Conservation (phyloP, 1,140 invertebrate genomes). For the Bicyclus anynana region DNA sequence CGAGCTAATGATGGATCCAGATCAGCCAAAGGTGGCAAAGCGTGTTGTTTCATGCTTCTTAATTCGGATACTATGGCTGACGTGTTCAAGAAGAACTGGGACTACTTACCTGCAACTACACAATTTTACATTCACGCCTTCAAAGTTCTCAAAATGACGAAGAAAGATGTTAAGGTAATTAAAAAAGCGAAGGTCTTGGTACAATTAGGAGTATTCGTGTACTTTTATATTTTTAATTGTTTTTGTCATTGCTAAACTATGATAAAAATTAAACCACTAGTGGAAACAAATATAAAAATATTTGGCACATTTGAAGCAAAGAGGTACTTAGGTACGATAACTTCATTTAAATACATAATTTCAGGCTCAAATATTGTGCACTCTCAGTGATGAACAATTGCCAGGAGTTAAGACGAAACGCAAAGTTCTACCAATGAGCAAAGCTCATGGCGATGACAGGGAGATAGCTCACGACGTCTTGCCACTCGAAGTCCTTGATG, state of each 20-base stretch:
- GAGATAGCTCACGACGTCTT: slow-evolving; percentile 38
- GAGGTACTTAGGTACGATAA: too few relatives aligned
- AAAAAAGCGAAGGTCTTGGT: too few relatives aligned
- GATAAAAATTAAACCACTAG: too few relatives aligned
- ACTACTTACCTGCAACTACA: slow-evolving; percentile 66
- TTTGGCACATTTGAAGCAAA: too few relatives aligned
- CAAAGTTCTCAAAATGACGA: slow-evolving; percentile 71
- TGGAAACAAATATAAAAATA: too few relatives aligned
- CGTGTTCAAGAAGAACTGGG: slow-evolving; percentile 69
- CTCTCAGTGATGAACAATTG: slow-evolving; percentile 62
- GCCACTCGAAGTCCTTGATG: slow-evolving; percentile 25
- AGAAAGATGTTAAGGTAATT: slow-evolving; percentile 54
- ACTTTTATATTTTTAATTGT: too few relatives aligned
- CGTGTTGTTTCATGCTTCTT: slow-evolving; percentile 74
- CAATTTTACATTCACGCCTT: slow-evolving; percentile 76
- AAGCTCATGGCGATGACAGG: slow-evolving; percentile 47
- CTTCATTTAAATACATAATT: too few relatives aligned
- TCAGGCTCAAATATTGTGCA: slow-evolving; percentile 69
- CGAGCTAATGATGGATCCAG: slow-evolving; percentile 64
- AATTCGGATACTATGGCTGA: slow-evolving; percentile 66
- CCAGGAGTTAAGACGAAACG: slow-evolving; percentile 45
- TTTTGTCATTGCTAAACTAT: too few relatives aligned
- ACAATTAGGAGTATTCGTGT: too few relatives aligned
- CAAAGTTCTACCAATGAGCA: slow-evolving; percentile 36
- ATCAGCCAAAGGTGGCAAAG: slow-evolving; percentile 59